Conservation (phyloP, 2,113 vertebrate genomes). For the Gnathonemus longibarbis region DNA sequence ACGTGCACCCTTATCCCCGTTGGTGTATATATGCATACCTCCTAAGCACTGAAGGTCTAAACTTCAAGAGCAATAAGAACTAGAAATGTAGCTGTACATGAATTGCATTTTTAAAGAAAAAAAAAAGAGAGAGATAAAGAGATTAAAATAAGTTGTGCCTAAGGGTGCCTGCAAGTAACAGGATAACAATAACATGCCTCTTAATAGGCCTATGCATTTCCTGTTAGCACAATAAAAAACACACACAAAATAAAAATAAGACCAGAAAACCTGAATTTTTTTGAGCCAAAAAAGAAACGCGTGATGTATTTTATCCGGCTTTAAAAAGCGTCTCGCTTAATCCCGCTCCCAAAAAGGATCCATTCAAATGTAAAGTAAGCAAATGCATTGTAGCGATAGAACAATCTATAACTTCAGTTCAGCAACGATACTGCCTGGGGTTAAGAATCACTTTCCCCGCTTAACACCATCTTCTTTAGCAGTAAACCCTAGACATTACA, state of each 20-base stretch:
- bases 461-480: not conserved
- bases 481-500: not conserved
- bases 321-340: not conserved
- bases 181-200: not conserved
- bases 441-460: not conserved
- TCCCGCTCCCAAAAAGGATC: not conserved
- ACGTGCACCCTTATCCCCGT: not conserved
- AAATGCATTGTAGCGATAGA: not conserved
- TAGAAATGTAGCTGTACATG: not conserved
- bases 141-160: not conserved
- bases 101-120: not conserved
- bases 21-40: not conserved
- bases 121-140: not conserved
- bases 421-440: not conserved
- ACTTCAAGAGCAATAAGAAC: not conserved
- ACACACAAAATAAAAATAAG: not conserved
- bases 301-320: not conserved
- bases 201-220: not conserved
- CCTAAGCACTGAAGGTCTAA: not conserved
- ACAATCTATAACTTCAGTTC: not conserved
- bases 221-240: not conserved
- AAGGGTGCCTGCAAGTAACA: not conserved
- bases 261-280: not conserved
- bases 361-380: not conserved
- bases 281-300: not conserved